phyloP scores from a whole-genome alignment of 2,888 invertebrate species.

The Anoncus sp. region DNA sequence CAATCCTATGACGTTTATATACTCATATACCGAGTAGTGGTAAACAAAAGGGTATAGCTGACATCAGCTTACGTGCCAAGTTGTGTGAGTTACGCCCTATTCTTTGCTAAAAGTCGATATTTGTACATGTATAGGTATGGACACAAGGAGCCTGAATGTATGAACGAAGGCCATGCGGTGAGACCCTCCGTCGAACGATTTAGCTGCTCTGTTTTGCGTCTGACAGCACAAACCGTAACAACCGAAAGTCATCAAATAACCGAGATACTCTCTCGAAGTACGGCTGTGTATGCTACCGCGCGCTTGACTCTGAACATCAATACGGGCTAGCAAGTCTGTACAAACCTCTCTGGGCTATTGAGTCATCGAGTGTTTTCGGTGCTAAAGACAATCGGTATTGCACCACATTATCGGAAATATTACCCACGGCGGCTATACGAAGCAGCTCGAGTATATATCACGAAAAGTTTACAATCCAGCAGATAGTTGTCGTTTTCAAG shows the following conservation, averaged over 20 bases:
- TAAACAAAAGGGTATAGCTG: constrained; percentile 11
- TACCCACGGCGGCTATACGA: too few relatives aligned
- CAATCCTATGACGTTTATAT: constrained; percentile 20
- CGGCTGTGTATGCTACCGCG: constrained; percentile 1
- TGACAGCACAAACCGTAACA: constrained; percentile 49
- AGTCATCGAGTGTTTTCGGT: background rate
- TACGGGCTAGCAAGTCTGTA: background rate
- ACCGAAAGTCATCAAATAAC: constrained; percentile 53
- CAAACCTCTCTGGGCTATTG: background rate
- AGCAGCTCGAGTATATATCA: too few relatives aligned
- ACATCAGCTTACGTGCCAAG: background rate
- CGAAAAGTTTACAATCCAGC: too few relatives aligned
- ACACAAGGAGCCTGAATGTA: constrained; percentile 22
- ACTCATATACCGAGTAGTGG: background rate
- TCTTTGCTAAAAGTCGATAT: background rate
- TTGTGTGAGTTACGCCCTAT: constrained; percentile 4
- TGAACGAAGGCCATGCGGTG: constrained; percentile 4
- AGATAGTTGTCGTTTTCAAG: background rate
- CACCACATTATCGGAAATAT: background rate
- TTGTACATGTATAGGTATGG: background rate
- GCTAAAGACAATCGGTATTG: background rate
- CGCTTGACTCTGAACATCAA: constrained; percentile 1
- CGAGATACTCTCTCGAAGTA: constrained; percentile 42
- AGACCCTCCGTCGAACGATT: constrained; percentile 41
- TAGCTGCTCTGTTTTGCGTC: constrained; percentile 16